These are phyloP conservation scores for Leptopterna dolabrata DNA, from an alignment of 2,888 invertebrate genomes.

Conservation along the genomic window DNA sequence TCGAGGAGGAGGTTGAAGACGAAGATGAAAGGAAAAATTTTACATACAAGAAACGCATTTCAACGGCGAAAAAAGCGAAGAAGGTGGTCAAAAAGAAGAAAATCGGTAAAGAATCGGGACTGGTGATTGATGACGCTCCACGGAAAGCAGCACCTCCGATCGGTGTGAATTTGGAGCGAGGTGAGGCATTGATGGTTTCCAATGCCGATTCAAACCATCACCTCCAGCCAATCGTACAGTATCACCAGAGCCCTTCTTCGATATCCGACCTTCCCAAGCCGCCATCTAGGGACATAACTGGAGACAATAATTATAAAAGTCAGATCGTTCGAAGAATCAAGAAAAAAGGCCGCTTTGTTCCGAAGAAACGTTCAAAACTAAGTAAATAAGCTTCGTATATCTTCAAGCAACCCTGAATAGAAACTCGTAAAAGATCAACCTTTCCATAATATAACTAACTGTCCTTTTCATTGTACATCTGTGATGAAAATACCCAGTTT, in stretches of 20 bases:
- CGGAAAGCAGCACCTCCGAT: neutral
- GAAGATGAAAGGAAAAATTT: neutral
- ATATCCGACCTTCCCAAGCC: neutral
- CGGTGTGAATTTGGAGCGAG: neutral
- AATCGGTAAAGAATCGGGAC: neutral
- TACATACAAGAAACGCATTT: neutral
- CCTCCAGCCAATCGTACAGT: neutral
- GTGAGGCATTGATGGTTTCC: neutral
- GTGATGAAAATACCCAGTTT: too few species aligned
- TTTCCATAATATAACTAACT: too few species aligned
- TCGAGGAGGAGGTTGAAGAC: neutral
- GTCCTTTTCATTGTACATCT: too few species aligned
- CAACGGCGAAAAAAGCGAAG: neutral
- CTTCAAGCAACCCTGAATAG: too few species aligned
- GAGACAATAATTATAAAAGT: too few species aligned
- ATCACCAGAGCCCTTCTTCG: neutral
- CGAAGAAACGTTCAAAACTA: too few species aligned
- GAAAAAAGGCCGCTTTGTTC: too few species aligned
- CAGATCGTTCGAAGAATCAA: too few species aligned
- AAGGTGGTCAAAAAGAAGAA: neutral
- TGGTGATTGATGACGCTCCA: neutral
- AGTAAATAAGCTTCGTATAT: too few species aligned
- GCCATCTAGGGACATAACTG: neutral
- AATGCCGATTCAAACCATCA: neutral
- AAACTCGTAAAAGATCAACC: too few species aligned